These are phyloP conservation scores for Brachyptera putata DNA, from an alignment of 2,888 invertebrate genomes.

Conservation along the genomic window DNA sequence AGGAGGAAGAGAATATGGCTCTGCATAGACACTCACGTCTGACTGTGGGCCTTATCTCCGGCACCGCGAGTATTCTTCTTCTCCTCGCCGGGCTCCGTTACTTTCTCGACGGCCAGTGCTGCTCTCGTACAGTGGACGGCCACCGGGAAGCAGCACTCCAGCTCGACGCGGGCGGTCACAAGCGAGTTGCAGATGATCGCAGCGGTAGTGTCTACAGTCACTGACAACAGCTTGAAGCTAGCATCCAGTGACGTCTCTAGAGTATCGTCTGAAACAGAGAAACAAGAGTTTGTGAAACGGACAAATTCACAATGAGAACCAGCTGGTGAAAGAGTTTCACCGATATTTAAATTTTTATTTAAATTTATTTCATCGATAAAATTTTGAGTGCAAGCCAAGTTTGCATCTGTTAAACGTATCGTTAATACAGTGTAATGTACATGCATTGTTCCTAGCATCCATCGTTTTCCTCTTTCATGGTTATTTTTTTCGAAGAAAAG, in stretches of 20 bases:
- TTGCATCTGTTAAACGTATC: too few species aligned
- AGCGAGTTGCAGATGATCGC: constrained; percentile 56
- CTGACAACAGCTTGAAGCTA: constrained; percentile 53
- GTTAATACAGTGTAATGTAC: too few species aligned
- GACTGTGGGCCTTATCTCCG: too few species aligned
- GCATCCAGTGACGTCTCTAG: constrained; percentile 54
- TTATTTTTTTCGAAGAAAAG: too few species aligned
- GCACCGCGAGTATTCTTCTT: not conserved
- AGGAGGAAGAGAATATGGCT: too few species aligned
- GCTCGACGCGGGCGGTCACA: constrained; percentile 51
- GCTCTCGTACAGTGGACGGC: constrained; percentile 60
- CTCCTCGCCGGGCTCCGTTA: constrained; percentile 41
- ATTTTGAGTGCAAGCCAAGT: too few species aligned
- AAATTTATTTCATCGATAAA: too few species aligned
- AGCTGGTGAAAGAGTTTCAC: not conserved
- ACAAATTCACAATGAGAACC: not conserved
- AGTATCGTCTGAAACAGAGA: constrained; percentile 35
- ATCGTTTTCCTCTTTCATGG: too few species aligned
- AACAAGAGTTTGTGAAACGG: too few species aligned
- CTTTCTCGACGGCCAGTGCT: constrained; percentile 59
- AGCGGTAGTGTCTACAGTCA: constrained; percentile 49
- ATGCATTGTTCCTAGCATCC: too few species aligned
- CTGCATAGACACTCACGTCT: too few species aligned
- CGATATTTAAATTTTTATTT: too few species aligned
- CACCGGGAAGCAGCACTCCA: constrained; percentile 60